A percentile compares a stretch with the other conserved stretches of the same genome.
Conservation (phyloP, 2,113 vertebrate genomes). For the Caloenas nicobarica region DNA sequence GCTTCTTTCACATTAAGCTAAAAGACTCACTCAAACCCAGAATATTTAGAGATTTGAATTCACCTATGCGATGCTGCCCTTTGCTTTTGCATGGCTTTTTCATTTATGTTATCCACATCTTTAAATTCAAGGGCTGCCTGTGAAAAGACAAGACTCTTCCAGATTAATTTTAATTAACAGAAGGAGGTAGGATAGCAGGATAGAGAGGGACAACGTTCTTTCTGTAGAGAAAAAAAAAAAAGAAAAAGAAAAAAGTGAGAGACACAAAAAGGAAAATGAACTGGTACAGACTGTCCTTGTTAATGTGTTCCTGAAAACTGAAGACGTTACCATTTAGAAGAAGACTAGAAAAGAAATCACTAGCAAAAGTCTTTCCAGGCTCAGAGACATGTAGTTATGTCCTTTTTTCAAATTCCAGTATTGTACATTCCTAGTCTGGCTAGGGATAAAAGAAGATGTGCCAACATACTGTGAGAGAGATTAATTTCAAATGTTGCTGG, state of each 20-base stretch:
- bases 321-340: background rate
- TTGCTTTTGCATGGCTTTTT: background rate
- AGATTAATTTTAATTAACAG: background rate
- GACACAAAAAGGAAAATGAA: background rate
- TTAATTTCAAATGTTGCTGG: conserved; percentile 17
- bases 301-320: background rate
- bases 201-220: background rate
- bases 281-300: accelerated
- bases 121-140: background rate
- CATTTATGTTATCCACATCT: background rate
- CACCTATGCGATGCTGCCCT: background rate
- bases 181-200: background rate
- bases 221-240: background rate
- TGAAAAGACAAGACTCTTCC: background rate
- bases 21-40: background rate
- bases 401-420: background rate
- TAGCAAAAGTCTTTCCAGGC: background rate
- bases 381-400: background rate
- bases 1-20: background rate
- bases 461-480: conserved; percentile 17
- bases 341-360: background rate
- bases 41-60: background rate
- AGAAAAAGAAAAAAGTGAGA: background rate
- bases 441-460: background rate
- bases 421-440: background rate